phyloP scores from a whole-genome alignment of 2,113 vertebrate species.

The Acanthisitta chloris region DNA sequence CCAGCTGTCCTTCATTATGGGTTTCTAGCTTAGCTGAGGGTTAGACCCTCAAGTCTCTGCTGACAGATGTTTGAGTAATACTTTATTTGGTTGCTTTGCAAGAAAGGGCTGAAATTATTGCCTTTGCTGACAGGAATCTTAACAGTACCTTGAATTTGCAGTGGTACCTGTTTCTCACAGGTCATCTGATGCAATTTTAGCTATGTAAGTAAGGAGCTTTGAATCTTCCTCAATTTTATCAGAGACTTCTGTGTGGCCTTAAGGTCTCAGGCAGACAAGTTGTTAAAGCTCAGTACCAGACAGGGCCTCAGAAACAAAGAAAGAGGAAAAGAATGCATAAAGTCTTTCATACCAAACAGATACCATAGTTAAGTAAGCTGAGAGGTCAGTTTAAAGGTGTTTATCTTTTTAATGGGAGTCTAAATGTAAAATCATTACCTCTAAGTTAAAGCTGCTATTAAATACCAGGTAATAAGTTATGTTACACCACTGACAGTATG shows the following conservation, averaged over 20 bases:
- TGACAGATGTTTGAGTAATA: conserved; percentile 46
- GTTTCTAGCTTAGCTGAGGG: neutral
- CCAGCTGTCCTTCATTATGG: conserved; percentile 33
- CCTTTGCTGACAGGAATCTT: conserved; percentile 35
- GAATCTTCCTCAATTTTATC: neutral
- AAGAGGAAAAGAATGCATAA: neutral
- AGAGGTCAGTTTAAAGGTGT: neutral
- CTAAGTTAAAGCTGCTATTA: neutral
- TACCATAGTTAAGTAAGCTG: neutral
- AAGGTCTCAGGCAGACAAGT: neutral
- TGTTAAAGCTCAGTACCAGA: neutral
- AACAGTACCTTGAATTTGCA: neutral
- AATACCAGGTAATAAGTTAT: neutral
- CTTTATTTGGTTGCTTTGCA: conserved; percentile 5
- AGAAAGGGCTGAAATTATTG: neutral
- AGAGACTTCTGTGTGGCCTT: neutral
- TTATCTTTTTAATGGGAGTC: neutral
- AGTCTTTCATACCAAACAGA: neutral
- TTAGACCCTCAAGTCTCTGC: neutral
- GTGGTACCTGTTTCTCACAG: neutral
- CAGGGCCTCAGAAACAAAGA: neutral
- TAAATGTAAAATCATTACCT: neutral
- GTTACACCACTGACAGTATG: neutral
- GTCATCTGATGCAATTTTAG: neutral
- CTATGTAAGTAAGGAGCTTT: neutral